Evolutionary conservation across 2,888 invertebrate species (phyloP).

Genomic region (Chaetogeoica ovagalla): DNA sequence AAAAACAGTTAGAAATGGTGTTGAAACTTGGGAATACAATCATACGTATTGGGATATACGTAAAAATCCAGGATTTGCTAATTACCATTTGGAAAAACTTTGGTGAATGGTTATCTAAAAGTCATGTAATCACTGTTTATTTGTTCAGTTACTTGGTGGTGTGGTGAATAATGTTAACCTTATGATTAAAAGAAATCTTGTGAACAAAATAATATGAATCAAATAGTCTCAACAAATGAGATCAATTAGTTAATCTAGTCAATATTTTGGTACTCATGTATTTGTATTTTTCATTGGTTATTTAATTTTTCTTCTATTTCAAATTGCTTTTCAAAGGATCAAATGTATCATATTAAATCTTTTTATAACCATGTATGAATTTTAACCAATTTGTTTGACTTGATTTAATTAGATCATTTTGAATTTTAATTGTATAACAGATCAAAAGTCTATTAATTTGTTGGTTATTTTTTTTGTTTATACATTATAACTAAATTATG

Average conservation of each 20-base stretch:
- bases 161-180: conserved; percentile 14
- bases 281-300: conserved; percentile 42
- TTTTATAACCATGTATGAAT: not conserved
- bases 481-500: not conserved
- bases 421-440: not conserved
- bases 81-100: conserved; percentile 64
- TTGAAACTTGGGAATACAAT: conserved; percentile 73
- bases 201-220: conserved; percentile 48
- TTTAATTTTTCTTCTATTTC: conserved; percentile 38
- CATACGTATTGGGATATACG: conserved; percentile 76
- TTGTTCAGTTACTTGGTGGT: conserved; percentile 31
- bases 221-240: conserved; percentile 32
- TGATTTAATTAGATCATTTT: conserved; percentile 2
- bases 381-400: not conserved
- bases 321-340: conserved; percentile 20
- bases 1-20: conserved; percentile 61
- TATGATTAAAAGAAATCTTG: conserved; percentile 25
- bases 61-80: conserved; percentile 69
- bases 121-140: not conserved
- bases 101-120: conserved; percentile 63
- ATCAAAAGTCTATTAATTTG: conserved; percentile 12
- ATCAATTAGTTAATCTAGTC: conserved; percentile 51
- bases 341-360: not conserved
- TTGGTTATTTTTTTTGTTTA: conserved; percentile 5
- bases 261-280: conserved; percentile 38